Conservation (phyloP, 1,140 invertebrate genomes). For the Micrasema minimum region DNA sequence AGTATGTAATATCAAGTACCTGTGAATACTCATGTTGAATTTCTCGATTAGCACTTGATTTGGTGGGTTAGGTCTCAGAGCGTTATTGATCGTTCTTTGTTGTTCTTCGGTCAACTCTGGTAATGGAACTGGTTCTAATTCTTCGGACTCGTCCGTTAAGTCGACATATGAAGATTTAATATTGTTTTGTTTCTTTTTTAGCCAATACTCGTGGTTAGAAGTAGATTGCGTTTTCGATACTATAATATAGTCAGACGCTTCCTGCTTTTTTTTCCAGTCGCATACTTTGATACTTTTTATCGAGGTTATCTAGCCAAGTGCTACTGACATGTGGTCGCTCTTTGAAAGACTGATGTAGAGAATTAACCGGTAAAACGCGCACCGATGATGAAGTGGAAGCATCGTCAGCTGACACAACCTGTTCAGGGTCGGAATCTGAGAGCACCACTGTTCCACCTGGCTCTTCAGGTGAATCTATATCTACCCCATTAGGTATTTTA, state of each 20-base stretch:
- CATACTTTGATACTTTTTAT: conserved; percentile 62
- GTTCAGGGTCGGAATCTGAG: conserved; percentile 63
- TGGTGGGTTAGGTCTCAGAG: conserved; percentile 62
- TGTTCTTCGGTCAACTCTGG: conserved; percentile 67
- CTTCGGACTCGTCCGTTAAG: conserved; percentile 55
- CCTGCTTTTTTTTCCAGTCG: conserved; percentile 57
- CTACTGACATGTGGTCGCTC: conserved; percentile 56
- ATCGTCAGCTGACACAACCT: conserved; percentile 58
- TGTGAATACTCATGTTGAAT: conserved; percentile 71
- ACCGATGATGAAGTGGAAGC: conserved; percentile 61
- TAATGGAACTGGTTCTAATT: conserved; percentile 61
- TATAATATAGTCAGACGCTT: conserved; percentile 58
- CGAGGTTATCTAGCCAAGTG: conserved; percentile 60
- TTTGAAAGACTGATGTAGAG: conserved; percentile 57
- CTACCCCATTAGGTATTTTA: conserved; percentile 23
- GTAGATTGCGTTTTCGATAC: conserved; percentile 62
- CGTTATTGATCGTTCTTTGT: conserved; percentile 63
- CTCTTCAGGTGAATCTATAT: conserved; percentile 56
- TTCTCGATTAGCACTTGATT: conserved; percentile 69
- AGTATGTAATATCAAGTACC: conserved; percentile 55
- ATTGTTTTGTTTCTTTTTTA: conserved; percentile 61
- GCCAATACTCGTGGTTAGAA: conserved; percentile 58
- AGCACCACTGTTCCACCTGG: conserved; percentile 62
- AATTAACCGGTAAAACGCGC: conserved; percentile 59
- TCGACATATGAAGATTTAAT: conserved; percentile 61